Conservation (phyloP, 2,797 vertebrate genomes). For the Podargus strigoides region DNA sequence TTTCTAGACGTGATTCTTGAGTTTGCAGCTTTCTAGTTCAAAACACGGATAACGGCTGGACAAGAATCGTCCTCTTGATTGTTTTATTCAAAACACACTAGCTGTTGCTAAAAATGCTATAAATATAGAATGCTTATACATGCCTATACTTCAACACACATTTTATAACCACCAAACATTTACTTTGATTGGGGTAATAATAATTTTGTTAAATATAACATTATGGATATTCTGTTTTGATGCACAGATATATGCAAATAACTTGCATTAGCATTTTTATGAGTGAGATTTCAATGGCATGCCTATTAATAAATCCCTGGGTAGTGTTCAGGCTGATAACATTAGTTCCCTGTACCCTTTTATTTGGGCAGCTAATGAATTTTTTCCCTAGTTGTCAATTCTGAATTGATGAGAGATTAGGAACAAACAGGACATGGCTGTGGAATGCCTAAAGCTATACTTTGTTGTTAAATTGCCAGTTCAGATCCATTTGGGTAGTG, state of each 20-base stretch:
- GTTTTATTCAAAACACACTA: neutral
- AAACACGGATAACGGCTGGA: neutral
- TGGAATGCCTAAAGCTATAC: neutral
- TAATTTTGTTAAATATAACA: constrained; percentile 13
- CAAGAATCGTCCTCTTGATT: neutral
- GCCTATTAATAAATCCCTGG: constrained; percentile 47
- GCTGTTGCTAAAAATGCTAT: neutral
- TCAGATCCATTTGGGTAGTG: neutral
- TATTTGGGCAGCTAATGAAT: neutral
- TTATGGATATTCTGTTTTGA: neutral
- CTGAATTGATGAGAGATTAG: neutral
- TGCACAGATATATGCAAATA: constrained; percentile 39
- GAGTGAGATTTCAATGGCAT: constrained; percentile 46
- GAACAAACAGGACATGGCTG: neutral
- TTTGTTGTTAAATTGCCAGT: neutral
- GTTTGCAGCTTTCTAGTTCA: neutral
- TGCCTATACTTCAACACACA: neutral
- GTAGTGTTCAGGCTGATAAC: neutral
- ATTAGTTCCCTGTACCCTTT: neutral
- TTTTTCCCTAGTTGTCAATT: neutral
- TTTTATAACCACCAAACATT: constrained; percentile 14
- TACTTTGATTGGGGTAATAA: constrained; percentile 6
- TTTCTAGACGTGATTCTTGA: neutral
- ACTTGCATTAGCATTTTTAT: constrained; percentile 50
- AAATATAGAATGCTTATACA: neutral